Conservation (phyloP, 1,140 invertebrate species). For the Eufriesea mexicana region DNA sequence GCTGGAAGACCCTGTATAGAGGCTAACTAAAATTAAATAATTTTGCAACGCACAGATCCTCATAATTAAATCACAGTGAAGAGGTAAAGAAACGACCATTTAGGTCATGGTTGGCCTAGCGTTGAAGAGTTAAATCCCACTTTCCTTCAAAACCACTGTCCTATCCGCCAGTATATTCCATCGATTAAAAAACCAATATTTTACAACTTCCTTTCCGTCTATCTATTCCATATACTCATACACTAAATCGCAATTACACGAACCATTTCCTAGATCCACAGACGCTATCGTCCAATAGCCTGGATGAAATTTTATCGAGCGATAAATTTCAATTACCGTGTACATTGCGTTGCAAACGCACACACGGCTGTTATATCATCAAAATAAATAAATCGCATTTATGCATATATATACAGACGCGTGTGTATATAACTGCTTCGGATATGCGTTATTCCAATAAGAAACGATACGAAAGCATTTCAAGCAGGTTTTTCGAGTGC, state of each 20-base stretch:
- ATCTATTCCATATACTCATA: not conserved
- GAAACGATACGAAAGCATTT: not conserved
- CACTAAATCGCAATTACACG: constrained; percentile 5
- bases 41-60: no score
- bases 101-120: no score
- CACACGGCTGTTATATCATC: not conserved
- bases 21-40: no score
- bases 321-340: constrained; percentile 19
- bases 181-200: not conserved
- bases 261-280: not conserved
- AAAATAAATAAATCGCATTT: not conserved
- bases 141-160: not conserved
- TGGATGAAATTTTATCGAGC: constrained; percentile 1
- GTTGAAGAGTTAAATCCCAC: not conserved
- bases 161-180: not conserved
- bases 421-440: not conserved
- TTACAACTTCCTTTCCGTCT: not conserved
- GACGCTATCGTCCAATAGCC: not conserved
- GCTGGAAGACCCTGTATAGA: no score
- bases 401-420: not conserved
- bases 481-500: not conserved
- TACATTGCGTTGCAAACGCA: not conserved
- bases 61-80: no score
- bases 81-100: no score
- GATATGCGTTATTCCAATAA: not conserved